Base-by-base conservation (phyloP, 2,888 invertebrate species). In the Frankliniella intonsa region DNA sequence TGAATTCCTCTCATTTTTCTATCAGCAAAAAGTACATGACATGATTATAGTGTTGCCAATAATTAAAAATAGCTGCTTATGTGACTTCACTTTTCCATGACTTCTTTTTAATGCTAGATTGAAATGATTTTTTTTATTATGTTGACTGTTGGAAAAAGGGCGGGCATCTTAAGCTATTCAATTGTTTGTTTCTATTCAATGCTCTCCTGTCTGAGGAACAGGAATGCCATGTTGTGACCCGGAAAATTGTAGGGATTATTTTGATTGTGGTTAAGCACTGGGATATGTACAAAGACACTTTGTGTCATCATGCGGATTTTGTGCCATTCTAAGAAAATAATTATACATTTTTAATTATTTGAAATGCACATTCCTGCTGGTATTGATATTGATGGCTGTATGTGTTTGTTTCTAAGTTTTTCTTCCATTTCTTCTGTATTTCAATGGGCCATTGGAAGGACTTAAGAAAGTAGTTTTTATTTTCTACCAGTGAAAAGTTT, bases 311-410 rank as follows among this genome's bases (percentile, higher is more conserved):
- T 25, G 69, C 25, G 22, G 25, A 22, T 12, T 17, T 10, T 76
- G 69, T 76, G 69, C 69, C 69, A 76, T 76, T 22, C 22, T 25
- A 25, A 25, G 9, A 25, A 25, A 76, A 76, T 25, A 25, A 10
- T 25, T 10, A 25, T 76, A 25, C 10, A 25, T 11, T 9, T 76
- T 76, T 25, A 76, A 76, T 76, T 22, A 25, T 76, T 38, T 38
- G 38, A 25, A 25, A 76, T 76, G 69, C 69, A 76, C 69, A 76
- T 76, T 76, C 69, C 69, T 76, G 69, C 69, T 25, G 69, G 69
- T 76, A 22, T 22, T 69, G 69, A 76, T 22, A 76, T 76, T 76
- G 25, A 10, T 25, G 8, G 9, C 22, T 22, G 25, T 11, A 22
- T n/a, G 25, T 8, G 12, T 76, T 25, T 25, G 8, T 76, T 3